Evolutionary conservation across 2,888 invertebrate species (phyloP), one percentile per base, ranked within the genome.

Genomic region (Hypolimnas misippus): DNA sequence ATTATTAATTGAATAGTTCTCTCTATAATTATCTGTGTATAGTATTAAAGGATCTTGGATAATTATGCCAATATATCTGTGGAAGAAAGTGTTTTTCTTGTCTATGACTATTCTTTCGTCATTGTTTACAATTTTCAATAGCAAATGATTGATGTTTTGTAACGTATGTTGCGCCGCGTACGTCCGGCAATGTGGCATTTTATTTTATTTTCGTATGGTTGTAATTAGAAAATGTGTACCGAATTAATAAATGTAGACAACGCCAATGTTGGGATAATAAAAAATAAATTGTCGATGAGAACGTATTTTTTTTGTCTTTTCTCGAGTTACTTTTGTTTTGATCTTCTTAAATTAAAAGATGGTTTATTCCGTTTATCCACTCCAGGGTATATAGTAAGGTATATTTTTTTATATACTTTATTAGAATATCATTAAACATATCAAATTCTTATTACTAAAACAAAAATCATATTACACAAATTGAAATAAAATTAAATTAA

Each of bases 201-300:
- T 17, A 14, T 1, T 25, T 49, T 6, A 6, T 21, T 42, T 14
- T 25, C 40, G 58, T 51, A 12, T 53, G 44, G 51, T 52, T 59
- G 52, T 52, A 53, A 52, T 12, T 33, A 52, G 35, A 33, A 53
- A 59, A 44, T 53, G 44, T 46, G 25, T 59, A 59, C 44, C 59
- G 52, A 59, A 59, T 52, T 59, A 31, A 53, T 59, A 31, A 29
- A 29, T 38, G 16, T 50, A 35, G 19, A 14, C n/a, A 31, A 17
- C 50, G 57, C 51, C 50, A 33, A 33, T 58, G 21, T 58, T 38
- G 58, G 44, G 21, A 44, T 44, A 19, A 42, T 29, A 31, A 31
- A 42, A 58, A 58, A 51, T 51, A 58, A 57, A 40, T 40, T 42
- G 31, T 51, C 51, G 14, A 52, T 38, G 7, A 33, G 33, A 40